These are phyloP conservation scores for Setophaga petechia DNA, from an alignment of 2,113 vertebrate species.

Conservation along the genomic window DNA sequence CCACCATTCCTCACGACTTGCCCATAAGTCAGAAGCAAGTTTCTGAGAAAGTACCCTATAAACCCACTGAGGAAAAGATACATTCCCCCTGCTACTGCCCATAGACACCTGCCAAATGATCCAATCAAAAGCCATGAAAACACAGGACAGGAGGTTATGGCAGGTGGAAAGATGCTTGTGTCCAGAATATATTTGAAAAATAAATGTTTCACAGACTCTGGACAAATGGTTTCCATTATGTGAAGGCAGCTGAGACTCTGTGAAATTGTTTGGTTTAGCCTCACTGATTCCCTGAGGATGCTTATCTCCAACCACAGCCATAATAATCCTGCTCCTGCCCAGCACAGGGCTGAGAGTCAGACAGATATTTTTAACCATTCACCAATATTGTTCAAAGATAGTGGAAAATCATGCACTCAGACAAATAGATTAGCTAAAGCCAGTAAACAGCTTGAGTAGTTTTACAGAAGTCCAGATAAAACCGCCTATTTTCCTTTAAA, in stretches of 20 bases:
- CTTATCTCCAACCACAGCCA: slow-evolving; percentile 52
- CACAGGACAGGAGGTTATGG: background rate
- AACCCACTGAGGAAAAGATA: background rate
- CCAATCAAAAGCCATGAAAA: background rate
- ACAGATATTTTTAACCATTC: slow-evolving; percentile 17
- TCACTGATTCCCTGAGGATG: background rate
- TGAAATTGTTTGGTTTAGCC: slow-evolving; percentile 16
- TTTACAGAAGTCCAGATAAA: background rate
- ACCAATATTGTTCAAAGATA: background rate
- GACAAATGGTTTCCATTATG: slow-evolving; percentile 47
- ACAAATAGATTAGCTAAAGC: background rate
- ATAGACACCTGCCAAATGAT: background rate
- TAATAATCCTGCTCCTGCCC: background rate
- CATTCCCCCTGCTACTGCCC: background rate
- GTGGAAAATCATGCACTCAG: background rate
- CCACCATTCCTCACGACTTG: background rate
- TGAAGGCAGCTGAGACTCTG: background rate
- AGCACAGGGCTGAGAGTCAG: background rate
- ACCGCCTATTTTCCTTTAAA: background rate
- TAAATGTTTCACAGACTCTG: slow-evolving; percentile 14
- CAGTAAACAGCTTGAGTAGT: background rate
- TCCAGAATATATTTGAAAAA: slow-evolving; percentile 35
- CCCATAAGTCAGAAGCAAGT: background rate
- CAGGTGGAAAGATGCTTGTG: slow-evolving; percentile 20
- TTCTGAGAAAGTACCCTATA: background rate